Conservation (phyloP, 2,797 vertebrate species). For the Lateolabrax maculatus region DNA sequence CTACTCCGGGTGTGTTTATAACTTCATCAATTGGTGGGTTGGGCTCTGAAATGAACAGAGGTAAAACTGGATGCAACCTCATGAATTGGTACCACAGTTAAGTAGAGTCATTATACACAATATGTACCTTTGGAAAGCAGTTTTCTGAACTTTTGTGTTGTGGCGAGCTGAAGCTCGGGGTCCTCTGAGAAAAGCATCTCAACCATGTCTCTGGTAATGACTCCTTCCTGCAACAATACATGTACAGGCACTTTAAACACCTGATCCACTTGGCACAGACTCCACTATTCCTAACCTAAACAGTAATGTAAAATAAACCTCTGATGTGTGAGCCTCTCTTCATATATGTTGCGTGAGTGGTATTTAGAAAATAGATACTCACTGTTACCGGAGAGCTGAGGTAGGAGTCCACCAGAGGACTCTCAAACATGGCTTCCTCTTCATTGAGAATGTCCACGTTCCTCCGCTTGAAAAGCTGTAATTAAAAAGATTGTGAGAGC, state of each 20-base stretch:
- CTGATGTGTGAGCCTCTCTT: not conserved
- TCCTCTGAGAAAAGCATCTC: conserved; percentile 98
- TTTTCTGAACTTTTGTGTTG: conserved; percentile 98
- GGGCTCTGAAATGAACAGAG: conserved; percentile 87
- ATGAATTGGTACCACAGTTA: not conserved
- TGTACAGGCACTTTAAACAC: conserved; percentile 13
- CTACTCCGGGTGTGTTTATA: conserved; percentile 95
- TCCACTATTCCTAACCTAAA: not conserved
- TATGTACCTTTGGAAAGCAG: conserved; percentile 96
- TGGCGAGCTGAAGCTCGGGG: conserved; percentile 94
- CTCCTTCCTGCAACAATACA: conserved; percentile 89
- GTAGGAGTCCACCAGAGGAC: conserved; percentile 92
- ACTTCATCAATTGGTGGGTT: conserved; percentile 99
- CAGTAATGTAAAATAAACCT: not conserved
- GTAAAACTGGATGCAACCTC: not conserved
- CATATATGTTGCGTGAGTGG: not conserved
- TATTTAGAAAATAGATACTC: conserved; percentile 68
- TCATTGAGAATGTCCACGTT: conserved; percentile 96
- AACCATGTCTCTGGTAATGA: conserved; percentile 98
- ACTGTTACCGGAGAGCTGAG: conserved; percentile 90
- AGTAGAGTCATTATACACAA: not conserved
- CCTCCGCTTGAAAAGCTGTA: conserved; percentile 97
- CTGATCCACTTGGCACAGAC: not conserved
- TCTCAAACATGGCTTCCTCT: conserved; percentile 94
- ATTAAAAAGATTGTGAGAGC: conserved; percentile 15